Conservation (phyloP, 2,888 invertebrate species). For the Euplexia lucipara region DNA sequence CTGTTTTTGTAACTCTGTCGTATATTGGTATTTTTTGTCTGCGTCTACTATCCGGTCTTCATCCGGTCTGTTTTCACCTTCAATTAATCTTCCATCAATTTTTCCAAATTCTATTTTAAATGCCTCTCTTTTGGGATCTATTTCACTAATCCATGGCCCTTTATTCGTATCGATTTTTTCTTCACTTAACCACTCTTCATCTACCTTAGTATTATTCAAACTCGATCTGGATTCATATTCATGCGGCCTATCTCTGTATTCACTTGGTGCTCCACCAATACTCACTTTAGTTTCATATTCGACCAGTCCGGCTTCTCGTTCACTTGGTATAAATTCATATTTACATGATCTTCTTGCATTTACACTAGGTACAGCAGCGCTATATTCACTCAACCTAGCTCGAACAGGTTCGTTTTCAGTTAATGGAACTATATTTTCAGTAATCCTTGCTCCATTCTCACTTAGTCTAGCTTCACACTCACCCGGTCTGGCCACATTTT, state of each 20-base stretch:
- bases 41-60: constrained; percentile 1
- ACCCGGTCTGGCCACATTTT: not conserved
- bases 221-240: not conserved
- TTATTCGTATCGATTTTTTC: not conserved
- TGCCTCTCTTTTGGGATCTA: not conserved
- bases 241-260: not conserved
- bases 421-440: not conserved
- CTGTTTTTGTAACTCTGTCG: not conserved
- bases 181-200: not conserved
- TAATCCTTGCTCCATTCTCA: not conserved
- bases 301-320: not conserved
- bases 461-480: not conserved
- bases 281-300: not conserved
- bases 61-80: not conserved
- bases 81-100: not conserved
- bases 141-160: constrained; percentile 1
- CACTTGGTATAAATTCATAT: not conserved
- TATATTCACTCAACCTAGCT: not conserved
- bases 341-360: not conserved
- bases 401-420: not conserved
- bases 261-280: not conserved
- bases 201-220: not conserved
- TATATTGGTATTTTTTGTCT: not conserved
- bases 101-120: not conserved
- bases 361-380: too few relatives aligned